phyloP scores from a whole-genome alignment of 2,113 vertebrate genomes.

The Dipodomys spectabilis region DNA sequence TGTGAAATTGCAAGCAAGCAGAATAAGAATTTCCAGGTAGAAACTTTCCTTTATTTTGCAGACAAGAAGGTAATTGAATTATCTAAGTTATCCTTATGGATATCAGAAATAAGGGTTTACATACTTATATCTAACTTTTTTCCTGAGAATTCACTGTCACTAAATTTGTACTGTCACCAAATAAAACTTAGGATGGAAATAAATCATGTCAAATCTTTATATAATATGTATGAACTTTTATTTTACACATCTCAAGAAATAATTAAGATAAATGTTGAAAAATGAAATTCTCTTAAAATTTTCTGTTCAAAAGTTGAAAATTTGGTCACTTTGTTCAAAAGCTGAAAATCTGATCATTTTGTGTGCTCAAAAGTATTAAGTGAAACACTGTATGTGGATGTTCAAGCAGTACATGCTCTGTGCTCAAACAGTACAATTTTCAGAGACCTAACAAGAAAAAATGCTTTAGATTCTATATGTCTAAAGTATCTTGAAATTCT shows the following conservation, averaged over 20 bases:
- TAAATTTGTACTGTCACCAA: conserved; percentile 14
- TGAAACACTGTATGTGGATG: neutral
- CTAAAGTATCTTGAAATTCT: conserved; percentile 18
- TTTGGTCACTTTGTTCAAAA: conserved; percentile 18
- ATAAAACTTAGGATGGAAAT: conserved; percentile 43
- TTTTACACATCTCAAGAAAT: conserved; percentile 27
- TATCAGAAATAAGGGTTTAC: neutral
- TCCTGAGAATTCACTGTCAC: neutral
- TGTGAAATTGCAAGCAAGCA: neutral
- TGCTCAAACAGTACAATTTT: neutral
- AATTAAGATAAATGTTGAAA: conserved; percentile 33
- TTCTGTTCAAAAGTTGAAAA: neutral
- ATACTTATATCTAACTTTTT: neutral
- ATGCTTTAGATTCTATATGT: neutral
- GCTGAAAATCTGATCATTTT: neutral
- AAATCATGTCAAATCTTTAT: conserved; percentile 3
- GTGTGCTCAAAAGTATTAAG: neutral
- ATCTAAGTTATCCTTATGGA: neutral
- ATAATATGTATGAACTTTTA: neutral
- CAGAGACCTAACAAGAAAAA: neutral
- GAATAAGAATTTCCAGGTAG: neutral
- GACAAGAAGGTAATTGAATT: neutral
- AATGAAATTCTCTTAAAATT: neutral
- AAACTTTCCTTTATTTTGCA: conserved; percentile 14
- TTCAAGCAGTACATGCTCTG: neutral